Base-by-base conservation (phyloP, 2,797 vertebrate genomes). In the Catamblyrhynchus diadema region DNA sequence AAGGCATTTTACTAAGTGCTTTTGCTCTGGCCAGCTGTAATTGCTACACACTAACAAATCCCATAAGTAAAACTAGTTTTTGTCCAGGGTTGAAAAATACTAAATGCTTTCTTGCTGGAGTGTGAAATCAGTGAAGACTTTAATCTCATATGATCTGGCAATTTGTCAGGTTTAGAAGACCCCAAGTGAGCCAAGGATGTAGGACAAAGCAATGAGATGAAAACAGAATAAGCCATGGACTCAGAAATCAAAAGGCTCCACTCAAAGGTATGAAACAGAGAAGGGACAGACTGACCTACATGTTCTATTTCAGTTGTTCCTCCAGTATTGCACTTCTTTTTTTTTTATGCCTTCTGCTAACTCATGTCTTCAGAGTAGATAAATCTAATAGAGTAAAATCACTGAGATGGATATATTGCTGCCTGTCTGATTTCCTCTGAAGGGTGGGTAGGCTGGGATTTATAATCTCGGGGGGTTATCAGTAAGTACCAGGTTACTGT, bases 81-180 rank as follows among this genome's bases (percentile, higher is more conserved):
- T 70, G 70, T 33, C 22, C 69, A 53, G 56, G 22, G 41, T 62
- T 73, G 90, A 94, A 96, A 93, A 84, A 75, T 86, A 69, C 51
- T 84, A 89, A 94, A 95, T 74, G 74, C 37, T 93, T 94, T 80
- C 67, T 83, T 83, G 44, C 35, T 93, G 74, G 54, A 95, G 86
- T 95, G 74, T 93, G 82, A 91, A 96, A 96, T 95, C 67, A 47
- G 27, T 78, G 85, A 91, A 90, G 80, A 92, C 21, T 88, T 91
- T 74, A 92, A 91, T 75, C 50, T 86, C 65, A 56, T 86, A 87
- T 30, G 48, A 88, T 79, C 56, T 91, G 69, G 93, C 67, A 93
- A 67, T 93, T 66, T 92, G 45, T 92, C 92, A 92, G 32, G 25
- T 88, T 92, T 81, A 90, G 77, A 82, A 85, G 44, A 94, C 39